A percentile compares a stretch with the other conserved stretches of the same genome.
Evolutionary conservation across 64 coral and sea anemone genomes (phyloP).

Genomic region (Trachythela sp.): DNA sequence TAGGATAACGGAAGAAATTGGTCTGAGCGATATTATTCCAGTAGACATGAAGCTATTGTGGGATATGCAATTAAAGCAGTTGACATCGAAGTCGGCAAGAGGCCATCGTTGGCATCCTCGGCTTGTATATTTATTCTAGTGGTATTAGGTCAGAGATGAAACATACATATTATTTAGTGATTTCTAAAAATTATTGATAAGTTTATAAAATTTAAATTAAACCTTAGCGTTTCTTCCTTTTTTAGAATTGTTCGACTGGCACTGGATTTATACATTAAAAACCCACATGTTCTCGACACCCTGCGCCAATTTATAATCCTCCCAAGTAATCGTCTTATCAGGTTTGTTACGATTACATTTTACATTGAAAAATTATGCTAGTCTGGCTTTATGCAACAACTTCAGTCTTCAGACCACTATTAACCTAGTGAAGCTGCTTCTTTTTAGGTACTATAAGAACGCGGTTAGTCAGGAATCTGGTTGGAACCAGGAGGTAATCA

Average conservation of each 20-base stretch:
- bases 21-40: not conserved
- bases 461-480: not conserved
- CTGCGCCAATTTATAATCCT: not conserved
- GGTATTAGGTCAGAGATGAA: not conserved
- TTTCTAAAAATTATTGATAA: too few species aligned
- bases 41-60: not conserved
- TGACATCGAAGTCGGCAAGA: not conserved
- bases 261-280: not conserved
- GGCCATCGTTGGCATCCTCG: not conserved
- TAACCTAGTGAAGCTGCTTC: too few species aligned
- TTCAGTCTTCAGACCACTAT: too few species aligned
- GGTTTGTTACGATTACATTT: not conserved
- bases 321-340: not conserved
- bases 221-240: too few species aligned
- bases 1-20: too few species aligned
- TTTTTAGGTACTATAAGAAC: not conserved
- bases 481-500: not conserved
- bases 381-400: too few species aligned
- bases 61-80: not conserved
- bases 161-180: too few species aligned
- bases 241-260: not conserved
- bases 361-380: not conserved
- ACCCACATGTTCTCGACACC: not conserved
- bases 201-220: too few species aligned
- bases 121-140: not conserved